phyloP scores from a whole-genome alignment of 2,888 invertebrate species.

The Escarpia spicata region DNA sequence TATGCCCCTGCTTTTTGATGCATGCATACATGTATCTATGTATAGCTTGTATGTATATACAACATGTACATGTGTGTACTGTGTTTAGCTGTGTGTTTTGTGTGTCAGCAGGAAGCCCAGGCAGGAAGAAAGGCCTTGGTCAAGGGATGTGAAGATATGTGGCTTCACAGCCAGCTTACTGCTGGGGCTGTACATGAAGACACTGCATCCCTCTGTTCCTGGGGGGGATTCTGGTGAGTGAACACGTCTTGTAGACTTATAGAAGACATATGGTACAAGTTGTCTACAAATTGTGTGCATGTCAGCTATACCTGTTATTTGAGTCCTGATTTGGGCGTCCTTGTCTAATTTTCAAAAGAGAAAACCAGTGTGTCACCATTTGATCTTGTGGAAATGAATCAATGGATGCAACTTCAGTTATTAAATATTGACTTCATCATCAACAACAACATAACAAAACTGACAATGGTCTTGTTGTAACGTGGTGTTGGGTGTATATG shows the following conservation, averaged over 20 bases:
- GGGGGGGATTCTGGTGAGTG: constrained; percentile 60
- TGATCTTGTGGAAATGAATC: background rate
- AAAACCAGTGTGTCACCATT: background rate
- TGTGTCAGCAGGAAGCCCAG: background rate
- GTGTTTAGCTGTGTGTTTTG: background rate
- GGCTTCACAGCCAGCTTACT: constrained; percentile 30
- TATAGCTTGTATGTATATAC: no score
- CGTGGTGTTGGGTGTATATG: no score
- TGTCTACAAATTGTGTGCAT: background rate
- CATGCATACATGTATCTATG: no score
- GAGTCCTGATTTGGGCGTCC: background rate
- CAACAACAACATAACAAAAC: no score
- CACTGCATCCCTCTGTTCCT: constrained; percentile 57
- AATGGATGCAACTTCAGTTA: background rate
- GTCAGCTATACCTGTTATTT: background rate
- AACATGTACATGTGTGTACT: no score
- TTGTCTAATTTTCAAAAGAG: background rate
- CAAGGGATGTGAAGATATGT: constrained; percentile 30
- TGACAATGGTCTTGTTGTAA: no score
- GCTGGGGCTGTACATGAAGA: constrained; percentile 48
- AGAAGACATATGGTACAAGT: background rate
- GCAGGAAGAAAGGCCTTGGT: background rate
- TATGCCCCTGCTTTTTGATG: no score
- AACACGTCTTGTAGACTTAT: background rate
- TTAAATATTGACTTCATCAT: no score